A percentile compares a stretch with the other conserved stretches of the same genome.
These are phyloP conservation scores for Takifugu rubripes DNA, from an alignment of 2,797 vertebrate species.

Conservation along the genomic window DNA sequence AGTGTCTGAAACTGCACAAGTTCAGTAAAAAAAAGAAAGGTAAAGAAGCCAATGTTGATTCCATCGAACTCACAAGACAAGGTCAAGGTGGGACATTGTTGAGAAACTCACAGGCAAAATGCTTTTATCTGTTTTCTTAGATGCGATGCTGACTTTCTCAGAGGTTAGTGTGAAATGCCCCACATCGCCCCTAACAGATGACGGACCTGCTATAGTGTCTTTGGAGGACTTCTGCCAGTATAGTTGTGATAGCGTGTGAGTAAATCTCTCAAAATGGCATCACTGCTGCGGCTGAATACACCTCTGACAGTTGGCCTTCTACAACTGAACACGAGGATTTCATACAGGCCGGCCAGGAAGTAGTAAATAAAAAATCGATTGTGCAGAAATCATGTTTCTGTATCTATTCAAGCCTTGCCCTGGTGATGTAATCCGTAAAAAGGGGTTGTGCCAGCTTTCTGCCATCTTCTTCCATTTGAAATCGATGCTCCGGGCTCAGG, in stretches of 20 bases:
- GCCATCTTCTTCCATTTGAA: conserved; percentile 12
- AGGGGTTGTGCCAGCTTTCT: conserved; percentile 10
- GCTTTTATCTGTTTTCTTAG: conserved; percentile 10
- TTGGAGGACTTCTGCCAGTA: conserved; percentile 14
- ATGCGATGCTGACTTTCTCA: conserved; percentile 24
- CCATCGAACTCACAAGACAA: too few species aligned
- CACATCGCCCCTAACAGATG: conserved; percentile 14
- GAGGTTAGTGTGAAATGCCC: conserved; percentile 13
- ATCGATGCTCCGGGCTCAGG: conserved; percentile 26
- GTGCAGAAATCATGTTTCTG: neutral
- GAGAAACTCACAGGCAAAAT: too few species aligned
- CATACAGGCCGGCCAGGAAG: neutral
- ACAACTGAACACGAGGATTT: conserved; percentile 13
- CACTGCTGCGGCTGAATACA: conserved; percentile 14
- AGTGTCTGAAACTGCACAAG: too few species aligned
- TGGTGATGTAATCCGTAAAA: too few species aligned
- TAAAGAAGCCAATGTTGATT: neutral
- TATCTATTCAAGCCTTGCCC: neutral
- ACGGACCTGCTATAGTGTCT: conserved; percentile 16
- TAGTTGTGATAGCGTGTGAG: conserved; percentile 37
- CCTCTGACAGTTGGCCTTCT: conserved; percentile 4
- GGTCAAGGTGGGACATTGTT: too few species aligned
- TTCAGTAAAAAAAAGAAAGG: neutral
- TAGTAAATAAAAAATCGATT: too few species aligned
- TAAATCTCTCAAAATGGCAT: conserved; percentile 16